Conservation (phyloP, 2,113 vertebrate genomes). For the Eleginops maclovinus region DNA sequence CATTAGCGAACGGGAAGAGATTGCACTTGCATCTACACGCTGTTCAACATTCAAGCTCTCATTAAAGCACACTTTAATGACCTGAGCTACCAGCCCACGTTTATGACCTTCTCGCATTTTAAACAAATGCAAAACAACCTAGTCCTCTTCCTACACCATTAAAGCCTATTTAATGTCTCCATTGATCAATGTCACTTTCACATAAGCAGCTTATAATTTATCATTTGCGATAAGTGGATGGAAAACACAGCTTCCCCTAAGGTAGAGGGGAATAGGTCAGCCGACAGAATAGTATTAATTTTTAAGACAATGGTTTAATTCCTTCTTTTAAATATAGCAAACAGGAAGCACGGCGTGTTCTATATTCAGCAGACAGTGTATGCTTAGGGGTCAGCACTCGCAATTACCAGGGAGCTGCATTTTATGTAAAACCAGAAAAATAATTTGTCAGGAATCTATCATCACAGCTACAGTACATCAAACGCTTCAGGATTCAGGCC, state of each 20-base stretch:
- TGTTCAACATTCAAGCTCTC: constrained; percentile 53
- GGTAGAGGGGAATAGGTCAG: constrained; percentile 54
- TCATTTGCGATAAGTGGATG: constrained; percentile 68
- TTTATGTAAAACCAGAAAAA: constrained; percentile 36
- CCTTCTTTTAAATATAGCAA: constrained; percentile 14
- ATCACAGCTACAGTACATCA: constrained; percentile 47
- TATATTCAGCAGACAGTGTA: not conserved
- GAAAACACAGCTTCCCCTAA: constrained; percentile 46
- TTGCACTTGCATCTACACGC: constrained; percentile 60
- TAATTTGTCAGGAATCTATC: constrained; percentile 52
- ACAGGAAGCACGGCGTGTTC: not conserved
- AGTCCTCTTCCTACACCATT: constrained; percentile 65
- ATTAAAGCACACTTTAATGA: constrained; percentile 70
- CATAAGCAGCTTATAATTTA: constrained; percentile 74
- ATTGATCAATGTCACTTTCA: constrained; percentile 80
- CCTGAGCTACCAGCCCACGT: constrained; percentile 59
- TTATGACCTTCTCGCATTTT: constrained; percentile 71
- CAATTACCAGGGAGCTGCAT: constrained; percentile 33
- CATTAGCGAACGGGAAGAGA: constrained; percentile 20
- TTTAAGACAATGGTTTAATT: not conserved
- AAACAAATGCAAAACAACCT: constrained; percentile 71
- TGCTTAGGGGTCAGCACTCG: constrained; percentile 39
- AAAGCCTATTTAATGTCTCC: constrained; percentile 78
- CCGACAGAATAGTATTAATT: constrained; percentile 46
- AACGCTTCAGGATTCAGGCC: constrained; percentile 28